phyloP scores from a whole-genome alignment of 2,113 vertebrate species.

The Xiphias gladius region DNA sequence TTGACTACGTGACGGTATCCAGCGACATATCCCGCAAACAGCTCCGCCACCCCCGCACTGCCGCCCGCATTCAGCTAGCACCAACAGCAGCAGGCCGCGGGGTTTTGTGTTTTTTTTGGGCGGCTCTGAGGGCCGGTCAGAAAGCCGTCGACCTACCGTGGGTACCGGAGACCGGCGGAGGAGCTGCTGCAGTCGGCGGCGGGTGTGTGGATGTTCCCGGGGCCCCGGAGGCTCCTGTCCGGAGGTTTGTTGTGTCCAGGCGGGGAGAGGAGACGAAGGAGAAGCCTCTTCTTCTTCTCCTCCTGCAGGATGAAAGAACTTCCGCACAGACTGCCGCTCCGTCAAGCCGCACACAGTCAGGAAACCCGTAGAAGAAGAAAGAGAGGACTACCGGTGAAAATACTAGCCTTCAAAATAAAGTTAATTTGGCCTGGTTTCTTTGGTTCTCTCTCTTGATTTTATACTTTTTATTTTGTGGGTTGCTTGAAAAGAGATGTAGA shows the following conservation, averaged over 20 bases:
- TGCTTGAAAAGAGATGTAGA: no score
- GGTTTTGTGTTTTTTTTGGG: neutral
- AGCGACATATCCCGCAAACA: slow-evolving; percentile 75
- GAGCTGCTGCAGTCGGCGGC: slow-evolving; percentile 42
- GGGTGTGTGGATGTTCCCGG: slow-evolving; percentile 24
- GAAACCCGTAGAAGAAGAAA: slow-evolving; percentile 2
- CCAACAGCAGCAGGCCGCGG: slow-evolving; percentile 65
- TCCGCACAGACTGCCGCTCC: slow-evolving; percentile 81
- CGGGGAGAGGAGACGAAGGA: slow-evolving; percentile 65
- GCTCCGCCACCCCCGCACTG: slow-evolving; percentile 82
- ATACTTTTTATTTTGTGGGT: no score
- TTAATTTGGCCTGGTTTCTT: neutral
- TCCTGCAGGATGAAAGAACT: slow-evolving; percentile 79
- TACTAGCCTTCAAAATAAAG: slow-evolving; percentile 39
- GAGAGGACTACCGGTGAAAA: slow-evolving; percentile 43
- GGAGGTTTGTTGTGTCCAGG: slow-evolving; percentile 40
- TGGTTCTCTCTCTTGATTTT: neutral
- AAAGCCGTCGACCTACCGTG: slow-evolving; percentile 56
- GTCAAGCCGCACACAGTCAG: slow-evolving; percentile 4
- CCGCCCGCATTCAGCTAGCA: slow-evolving; percentile 72
- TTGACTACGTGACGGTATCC: neutral
- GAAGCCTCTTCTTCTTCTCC: slow-evolving; percentile 63
- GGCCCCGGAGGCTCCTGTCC: slow-evolving; percentile 38
- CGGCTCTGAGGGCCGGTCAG: neutral
- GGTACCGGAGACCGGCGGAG: slow-evolving; percentile 47